Conservation (phyloP, 2,113 vertebrate species). For the Callochromis pleurospilus region DNA sequence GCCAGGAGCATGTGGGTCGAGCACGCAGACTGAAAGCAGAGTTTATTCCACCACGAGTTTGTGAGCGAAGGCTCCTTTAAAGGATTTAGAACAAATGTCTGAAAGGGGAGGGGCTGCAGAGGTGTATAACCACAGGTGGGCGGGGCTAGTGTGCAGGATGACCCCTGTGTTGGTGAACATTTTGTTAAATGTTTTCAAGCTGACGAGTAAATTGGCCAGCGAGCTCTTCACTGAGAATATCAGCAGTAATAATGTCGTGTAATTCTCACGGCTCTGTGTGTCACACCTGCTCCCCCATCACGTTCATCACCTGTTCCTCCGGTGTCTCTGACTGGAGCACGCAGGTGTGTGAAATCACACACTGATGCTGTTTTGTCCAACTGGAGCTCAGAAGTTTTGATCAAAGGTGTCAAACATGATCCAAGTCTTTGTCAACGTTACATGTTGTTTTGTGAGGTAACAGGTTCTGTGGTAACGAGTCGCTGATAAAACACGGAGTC, state of each 20-base stretch:
- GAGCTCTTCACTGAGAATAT: not conserved
- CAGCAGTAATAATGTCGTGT: not conserved
- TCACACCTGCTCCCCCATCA: rapidly evolving
- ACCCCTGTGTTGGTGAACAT: not conserved
- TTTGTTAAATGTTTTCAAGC: not conserved
- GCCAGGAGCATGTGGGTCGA: not conserved
- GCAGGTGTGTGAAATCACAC: not conserved
- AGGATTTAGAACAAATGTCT: rapidly evolving
- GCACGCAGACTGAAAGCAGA: rapidly evolving
- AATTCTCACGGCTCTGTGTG: rapidly evolving
- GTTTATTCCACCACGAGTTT: not conserved
- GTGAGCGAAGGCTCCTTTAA: not conserved
- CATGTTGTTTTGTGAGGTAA: not conserved
- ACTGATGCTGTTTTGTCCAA: rapidly evolving
- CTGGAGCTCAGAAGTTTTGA: rapidly evolving
- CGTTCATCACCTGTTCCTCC: rapidly evolving
- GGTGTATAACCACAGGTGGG: not conserved
- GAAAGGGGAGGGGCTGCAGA: not conserved
- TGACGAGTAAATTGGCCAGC: not conserved
- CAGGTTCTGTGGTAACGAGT: not conserved
- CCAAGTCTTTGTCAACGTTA: not conserved
- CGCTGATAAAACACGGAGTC: not conserved
- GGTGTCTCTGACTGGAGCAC: not conserved
- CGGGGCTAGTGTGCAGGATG: not conserved
- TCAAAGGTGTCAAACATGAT: not conserved